A percentile compares a stretch with the other conserved stretches of the same genome.
phyloP scores from a whole-genome alignment of 2,888 invertebrate species.

The Dermolepida albohirtum region DNA sequence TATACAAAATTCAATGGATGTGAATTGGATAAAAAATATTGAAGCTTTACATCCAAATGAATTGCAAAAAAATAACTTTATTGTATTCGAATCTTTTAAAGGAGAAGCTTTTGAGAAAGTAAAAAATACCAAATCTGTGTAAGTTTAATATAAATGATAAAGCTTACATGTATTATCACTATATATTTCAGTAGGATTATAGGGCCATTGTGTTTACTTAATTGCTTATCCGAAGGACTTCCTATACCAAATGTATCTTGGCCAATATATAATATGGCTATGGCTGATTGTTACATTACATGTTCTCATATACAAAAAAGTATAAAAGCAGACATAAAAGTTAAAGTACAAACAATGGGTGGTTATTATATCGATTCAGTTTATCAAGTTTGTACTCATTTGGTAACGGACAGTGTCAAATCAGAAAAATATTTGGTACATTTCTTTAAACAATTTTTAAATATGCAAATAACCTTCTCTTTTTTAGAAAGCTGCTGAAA shows the following conservation, averaged over 20 bases:
- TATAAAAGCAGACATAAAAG: constrained; percentile 70
- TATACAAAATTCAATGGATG: constrained; percentile 70
- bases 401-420: constrained; percentile 81
- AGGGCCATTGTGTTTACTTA: constrained; percentile 84
- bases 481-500: constrained; percentile 75
- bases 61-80: constrained; percentile 77
- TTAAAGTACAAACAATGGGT: constrained; percentile 81
- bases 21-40: constrained; percentile 74
- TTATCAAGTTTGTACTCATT: constrained; percentile 79
- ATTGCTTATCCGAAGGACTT: constrained; percentile 77
- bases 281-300: constrained; percentile 78
- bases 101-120: constrained; percentile 78
- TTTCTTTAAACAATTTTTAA: constrained; percentile 50
- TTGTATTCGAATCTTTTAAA: constrained; percentile 82
- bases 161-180: not conserved
- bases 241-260: constrained; percentile 80
- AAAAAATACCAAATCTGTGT: constrained; percentile 75
- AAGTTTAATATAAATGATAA: constrained; percentile 63
- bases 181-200: constrained; percentile 73
- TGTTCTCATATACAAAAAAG: constrained; percentile 67
- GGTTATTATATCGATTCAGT: constrained; percentile 76
- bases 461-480: constrained; percentile 43
- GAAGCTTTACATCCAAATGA: constrained; percentile 67
- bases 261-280: constrained; percentile 85
- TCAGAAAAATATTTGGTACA: constrained; percentile 82